Evolutionary conservation across 2,113 vertebrate species (phyloP).

Genomic region (Oncorhynchus masou): DNA sequence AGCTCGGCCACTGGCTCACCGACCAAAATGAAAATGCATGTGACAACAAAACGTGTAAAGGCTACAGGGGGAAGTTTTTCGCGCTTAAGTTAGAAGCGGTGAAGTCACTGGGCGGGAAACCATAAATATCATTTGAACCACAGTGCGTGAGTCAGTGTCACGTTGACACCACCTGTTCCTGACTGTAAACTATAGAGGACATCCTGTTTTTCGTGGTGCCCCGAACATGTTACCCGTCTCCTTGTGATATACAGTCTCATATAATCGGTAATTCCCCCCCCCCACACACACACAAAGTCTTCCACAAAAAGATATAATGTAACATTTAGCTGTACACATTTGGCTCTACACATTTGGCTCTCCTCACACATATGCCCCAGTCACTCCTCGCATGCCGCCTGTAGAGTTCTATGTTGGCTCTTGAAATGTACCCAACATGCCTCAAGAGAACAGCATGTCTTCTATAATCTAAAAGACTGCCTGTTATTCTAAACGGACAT

Average conservation of each 20-base stretch:
- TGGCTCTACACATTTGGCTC: slow-evolving; percentile 37
- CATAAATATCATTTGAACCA: background rate
- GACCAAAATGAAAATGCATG: slow-evolving; percentile 7
- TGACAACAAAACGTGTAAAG: background rate
- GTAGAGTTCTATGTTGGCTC: background rate
- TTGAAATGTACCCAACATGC: background rate
- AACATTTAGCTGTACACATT: slow-evolving; percentile 34
- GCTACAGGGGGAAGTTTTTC: slow-evolving; percentile 1
- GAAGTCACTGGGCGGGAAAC: background rate
- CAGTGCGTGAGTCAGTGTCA: slow-evolving; percentile 38
- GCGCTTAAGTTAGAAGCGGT: slow-evolving; percentile 11
- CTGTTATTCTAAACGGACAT: background rate
- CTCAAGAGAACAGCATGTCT: background rate
- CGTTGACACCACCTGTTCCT: slow-evolving; percentile 60
- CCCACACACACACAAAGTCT: background rate
- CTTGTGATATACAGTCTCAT: background rate
- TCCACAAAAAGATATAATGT: slow-evolving; percentile 10
- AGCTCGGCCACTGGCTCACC: background rate
- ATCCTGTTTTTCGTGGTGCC: slow-evolving; percentile 30
- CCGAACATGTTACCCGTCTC: background rate
- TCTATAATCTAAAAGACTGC: background rate
- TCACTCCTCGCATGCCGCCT: too few species aligned
- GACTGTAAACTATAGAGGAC: slow-evolving; percentile 49
- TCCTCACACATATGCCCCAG: slow-evolving; percentile 35
- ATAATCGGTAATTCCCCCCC: background rate